These are phyloP conservation scores for Gymnogyps californianus DNA, from an alignment of 2,113 vertebrate genomes.

Conservation along the genomic window DNA sequence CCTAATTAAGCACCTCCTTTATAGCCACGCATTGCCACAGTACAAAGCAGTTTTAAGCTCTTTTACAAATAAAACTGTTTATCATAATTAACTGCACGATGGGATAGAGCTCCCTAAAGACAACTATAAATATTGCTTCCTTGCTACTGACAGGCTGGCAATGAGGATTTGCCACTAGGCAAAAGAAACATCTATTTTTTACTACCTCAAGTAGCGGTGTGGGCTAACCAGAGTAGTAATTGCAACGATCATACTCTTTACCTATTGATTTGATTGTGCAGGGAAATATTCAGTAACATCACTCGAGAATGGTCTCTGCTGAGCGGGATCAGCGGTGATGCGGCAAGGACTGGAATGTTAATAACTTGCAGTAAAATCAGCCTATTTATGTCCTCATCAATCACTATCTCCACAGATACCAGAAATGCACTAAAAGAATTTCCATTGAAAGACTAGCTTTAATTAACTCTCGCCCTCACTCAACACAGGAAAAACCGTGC, in stretches of 20 bases:
- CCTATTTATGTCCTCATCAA: neutral
- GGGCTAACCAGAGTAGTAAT: neutral
- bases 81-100: slow-evolving; percentile 38
- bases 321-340: neutral
- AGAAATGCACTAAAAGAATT: neutral
- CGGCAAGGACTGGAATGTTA: neutral
- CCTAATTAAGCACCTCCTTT: neutral
- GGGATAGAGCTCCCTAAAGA: slow-evolving; percentile 36
- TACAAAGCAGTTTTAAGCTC: neutral
- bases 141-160: neutral
- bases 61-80: slow-evolving; percentile 48
- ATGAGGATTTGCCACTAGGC: slow-evolving; percentile 8
- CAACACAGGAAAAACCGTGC: neutral
- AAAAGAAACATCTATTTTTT: neutral
- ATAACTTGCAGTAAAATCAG: neutral
- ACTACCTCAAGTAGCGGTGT: neutral
- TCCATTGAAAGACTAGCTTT: neutral
- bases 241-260: neutral
- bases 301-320: neutral
- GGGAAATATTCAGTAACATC: neutral
- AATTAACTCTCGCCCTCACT: neutral
- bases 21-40: neutral
- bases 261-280: neutral
- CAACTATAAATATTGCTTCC: slow-evolving; percentile 39
- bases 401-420: neutral